Evolutionary conservation across 2,888 invertebrate species (phyloP).

Genomic region (Rambutsinella grinnellia): DNA sequence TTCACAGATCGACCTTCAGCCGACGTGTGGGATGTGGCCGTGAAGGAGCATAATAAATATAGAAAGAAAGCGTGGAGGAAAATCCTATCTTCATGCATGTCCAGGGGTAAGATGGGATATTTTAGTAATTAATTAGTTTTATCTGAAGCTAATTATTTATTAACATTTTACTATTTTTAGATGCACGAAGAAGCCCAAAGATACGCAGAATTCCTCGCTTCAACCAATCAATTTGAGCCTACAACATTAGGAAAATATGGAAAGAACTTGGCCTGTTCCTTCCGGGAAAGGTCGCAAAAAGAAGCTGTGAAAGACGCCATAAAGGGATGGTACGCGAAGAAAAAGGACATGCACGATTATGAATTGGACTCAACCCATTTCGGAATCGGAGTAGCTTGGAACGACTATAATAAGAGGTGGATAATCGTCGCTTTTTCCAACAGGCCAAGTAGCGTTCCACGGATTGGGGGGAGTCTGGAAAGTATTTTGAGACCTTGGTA

Average conservation of each 20-base stretch:
- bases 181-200: constrained; percentile 38
- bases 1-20: too few relatives aligned
- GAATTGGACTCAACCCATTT: constrained; percentile 32
- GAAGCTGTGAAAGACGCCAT: constrained; percentile 37
- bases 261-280: constrained; percentile 35
- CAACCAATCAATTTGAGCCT: constrained; percentile 28
- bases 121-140: constrained; percentile 1
- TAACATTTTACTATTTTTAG: constrained; percentile 1
- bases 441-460: too few relatives aligned
- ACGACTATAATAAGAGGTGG: constrained; percentile 34
- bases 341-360: constrained; percentile 27
- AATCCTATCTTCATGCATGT: constrained; percentile 1
- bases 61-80: too few relatives aligned
- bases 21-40: constrained; percentile 32
- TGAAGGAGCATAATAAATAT: constrained; percentile 38
- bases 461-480: too few relatives aligned
- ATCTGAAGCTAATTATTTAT: background rate
- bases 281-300: constrained; percentile 13
- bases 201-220: constrained; percentile 32
- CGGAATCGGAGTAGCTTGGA: constrained; percentile 29
- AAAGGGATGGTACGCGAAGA: constrained; percentile 44
- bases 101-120: constrained; percentile 13
- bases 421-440: constrained; percentile 26
- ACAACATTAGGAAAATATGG: constrained; percentile 24
- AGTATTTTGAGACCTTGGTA: too few relatives aligned